These are phyloP conservation scores for Enteromius paludinosus DNA, from an alignment of 2,797 vertebrate genomes.

Conservation along the genomic window DNA sequence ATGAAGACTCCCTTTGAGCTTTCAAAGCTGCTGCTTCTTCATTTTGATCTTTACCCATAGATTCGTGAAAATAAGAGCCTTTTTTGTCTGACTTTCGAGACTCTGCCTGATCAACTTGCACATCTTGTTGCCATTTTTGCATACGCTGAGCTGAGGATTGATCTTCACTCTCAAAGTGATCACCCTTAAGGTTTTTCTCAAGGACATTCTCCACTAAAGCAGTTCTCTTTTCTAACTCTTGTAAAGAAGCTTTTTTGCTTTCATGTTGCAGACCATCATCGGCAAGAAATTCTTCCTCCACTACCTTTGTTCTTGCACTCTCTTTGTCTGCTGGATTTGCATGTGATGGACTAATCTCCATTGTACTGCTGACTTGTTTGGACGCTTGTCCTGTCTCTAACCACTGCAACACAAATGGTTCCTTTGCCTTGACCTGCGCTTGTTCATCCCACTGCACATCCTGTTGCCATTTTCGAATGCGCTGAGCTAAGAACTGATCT, in stretches of 20 bases:
- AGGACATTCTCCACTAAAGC: slow-evolving; percentile 68
- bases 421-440: slow-evolving; percentile 51
- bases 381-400: slow-evolving; percentile 59
- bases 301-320: slow-evolving; percentile 55
- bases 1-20: slow-evolving; percentile 45
- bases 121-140: slow-evolving; percentile 74
- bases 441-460: slow-evolving; percentile 62
- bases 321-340: slow-evolving; percentile 48
- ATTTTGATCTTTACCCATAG: slow-evolving; percentile 33
- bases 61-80: slow-evolving; percentile 18
- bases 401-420: slow-evolving; percentile 55
- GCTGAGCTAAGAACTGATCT: slow-evolving; percentile 73
- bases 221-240: slow-evolving; percentile 51
- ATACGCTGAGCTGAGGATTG: slow-evolving; percentile 71
- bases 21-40: slow-evolving; percentile 6
- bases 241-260: slow-evolving; percentile 42
- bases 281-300: slow-evolving; percentile 56
- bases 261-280: slow-evolving; percentile 53
- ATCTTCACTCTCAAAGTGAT: slow-evolving; percentile 71
- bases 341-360: slow-evolving; percentile 46
- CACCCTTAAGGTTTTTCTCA: slow-evolving; percentile 71
- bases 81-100: slow-evolving; percentile 57
- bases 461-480: slow-evolving; percentile 76
- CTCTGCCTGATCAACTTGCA: slow-evolving; percentile 65
- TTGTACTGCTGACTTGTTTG: slow-evolving; percentile 48